These are phyloP conservation scores for Corydoras sp. DNA, from an alignment of 2,113 vertebrate species.

Conservation along the genomic window DNA sequence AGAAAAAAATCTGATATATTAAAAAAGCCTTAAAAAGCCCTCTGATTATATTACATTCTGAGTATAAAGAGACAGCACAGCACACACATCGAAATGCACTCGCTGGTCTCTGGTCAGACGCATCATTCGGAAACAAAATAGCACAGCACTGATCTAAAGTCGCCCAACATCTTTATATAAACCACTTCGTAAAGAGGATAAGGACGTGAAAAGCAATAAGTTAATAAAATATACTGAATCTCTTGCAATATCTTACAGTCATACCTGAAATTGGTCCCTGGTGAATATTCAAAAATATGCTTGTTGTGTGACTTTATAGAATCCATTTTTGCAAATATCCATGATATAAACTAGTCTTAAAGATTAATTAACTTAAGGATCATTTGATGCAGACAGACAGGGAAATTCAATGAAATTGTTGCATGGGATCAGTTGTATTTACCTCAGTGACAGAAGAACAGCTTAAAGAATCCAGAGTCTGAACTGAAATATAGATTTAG, in stretches of 20 bases:
- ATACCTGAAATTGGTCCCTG: conserved; percentile 67
- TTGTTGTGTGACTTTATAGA: conserved; percentile 20
- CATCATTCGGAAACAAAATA: conserved; percentile 54
- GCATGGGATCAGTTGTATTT: no score
- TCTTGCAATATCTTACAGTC: conserved; percentile 63
- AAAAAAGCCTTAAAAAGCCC: conserved; percentile 46
- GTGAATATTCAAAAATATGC: conserved; percentile 47
- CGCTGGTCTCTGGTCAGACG: conserved; percentile 31
- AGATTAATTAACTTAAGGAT: no score
- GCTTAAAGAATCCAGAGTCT: no score
- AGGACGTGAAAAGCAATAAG: conserved; percentile 60
- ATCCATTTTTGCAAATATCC: conserved; percentile 12
- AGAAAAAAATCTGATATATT: conserved; percentile 49
- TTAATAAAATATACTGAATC: conserved; percentile 72
- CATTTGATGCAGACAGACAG: no score
- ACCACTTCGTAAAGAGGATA: conserved; percentile 46
- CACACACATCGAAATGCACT: conserved; percentile 18
- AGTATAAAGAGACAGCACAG: conserved; percentile 44
- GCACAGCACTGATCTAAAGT: conserved; percentile 48
- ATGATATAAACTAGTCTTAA: conserved; percentile 6
- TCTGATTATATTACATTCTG: conserved; percentile 53
- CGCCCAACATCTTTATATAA: conserved; percentile 41
- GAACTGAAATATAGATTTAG: no score
- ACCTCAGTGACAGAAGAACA: no score
- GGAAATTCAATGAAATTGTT: no score